Conservation (phyloP, 2,113 vertebrate species). For the Phrynosoma platyrhinos region DNA sequence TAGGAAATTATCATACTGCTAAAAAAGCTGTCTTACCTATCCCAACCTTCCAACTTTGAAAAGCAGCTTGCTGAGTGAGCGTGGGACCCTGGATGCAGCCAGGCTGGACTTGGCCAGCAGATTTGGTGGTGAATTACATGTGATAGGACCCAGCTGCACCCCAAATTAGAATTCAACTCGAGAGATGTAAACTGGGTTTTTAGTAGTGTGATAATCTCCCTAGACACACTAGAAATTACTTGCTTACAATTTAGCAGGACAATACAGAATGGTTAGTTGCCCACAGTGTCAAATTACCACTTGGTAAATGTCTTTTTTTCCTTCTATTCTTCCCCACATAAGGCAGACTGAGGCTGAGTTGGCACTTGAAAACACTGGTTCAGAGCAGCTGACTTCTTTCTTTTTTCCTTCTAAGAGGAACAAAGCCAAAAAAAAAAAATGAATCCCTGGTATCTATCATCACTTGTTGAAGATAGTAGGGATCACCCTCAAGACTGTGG, state of each 20-base stretch:
- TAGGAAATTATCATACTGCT: no score
- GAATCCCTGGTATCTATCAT: background rate
- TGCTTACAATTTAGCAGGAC: background rate
- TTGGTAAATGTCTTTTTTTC: background rate
- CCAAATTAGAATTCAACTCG: no score
- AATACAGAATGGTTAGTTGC: background rate
- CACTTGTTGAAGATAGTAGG: background rate
- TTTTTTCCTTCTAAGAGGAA: background rate
- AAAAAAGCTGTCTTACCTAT: no score
- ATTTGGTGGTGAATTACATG: no score
- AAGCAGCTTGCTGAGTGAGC: no score
- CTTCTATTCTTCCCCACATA: background rate
- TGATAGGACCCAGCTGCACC: no score
- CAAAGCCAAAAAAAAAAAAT: background rate
- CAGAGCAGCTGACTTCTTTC: background rate
- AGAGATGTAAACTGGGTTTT: no score
- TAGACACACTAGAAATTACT: no score
- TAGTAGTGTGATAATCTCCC: no score
- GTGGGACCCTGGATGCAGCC: no score
- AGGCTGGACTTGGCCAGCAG: no score
- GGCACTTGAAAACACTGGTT: background rate
- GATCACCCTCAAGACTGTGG: background rate
- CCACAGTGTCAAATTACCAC: background rate
- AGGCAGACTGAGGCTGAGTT: background rate
- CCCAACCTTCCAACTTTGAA: no score